Conservation (phyloP, 2,888 invertebrate genomes). For the Caradrina clavipalpis region DNA sequence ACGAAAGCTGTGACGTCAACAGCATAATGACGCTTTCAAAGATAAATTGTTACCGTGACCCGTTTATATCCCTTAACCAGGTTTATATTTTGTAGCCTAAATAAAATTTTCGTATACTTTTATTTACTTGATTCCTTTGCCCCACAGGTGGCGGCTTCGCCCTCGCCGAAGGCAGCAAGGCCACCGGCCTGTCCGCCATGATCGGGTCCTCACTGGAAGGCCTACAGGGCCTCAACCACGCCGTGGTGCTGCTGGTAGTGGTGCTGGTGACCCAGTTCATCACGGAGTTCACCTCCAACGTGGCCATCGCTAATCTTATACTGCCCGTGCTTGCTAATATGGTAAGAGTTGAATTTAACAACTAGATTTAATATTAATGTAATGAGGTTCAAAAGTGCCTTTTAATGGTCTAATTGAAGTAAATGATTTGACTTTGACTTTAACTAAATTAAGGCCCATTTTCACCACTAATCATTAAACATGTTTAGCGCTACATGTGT, state of each 20-base stretch:
- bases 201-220: constrained; percentile 94
- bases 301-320: constrained; percentile 97
- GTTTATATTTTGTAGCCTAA: too few species aligned
- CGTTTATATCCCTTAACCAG: too few species aligned
- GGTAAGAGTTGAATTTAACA: constrained; percentile 73
- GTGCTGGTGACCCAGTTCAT: constrained; percentile 94
- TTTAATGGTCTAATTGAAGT: too few species aligned
- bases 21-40: too few species aligned
- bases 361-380: not conserved
- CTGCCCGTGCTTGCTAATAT: constrained; percentile 95
- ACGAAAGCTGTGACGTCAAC: too few species aligned
- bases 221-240: constrained; percentile 92
- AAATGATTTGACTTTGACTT: too few species aligned
- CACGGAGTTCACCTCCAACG: constrained; percentile 97
- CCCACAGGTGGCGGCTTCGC: constrained; percentile 96
- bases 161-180: constrained; percentile 96
- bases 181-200: constrained; percentile 94
- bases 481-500: too few species aligned
- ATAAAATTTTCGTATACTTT: too few species aligned
- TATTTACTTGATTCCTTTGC: not conserved
- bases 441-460: too few species aligned
- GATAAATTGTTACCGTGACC: too few species aligned
- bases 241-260: constrained; percentile 94
- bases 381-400: too few species aligned
- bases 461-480: too few species aligned